Conservation (phyloP, 2,113 vertebrate species). For the Coptodon rendalli region DNA sequence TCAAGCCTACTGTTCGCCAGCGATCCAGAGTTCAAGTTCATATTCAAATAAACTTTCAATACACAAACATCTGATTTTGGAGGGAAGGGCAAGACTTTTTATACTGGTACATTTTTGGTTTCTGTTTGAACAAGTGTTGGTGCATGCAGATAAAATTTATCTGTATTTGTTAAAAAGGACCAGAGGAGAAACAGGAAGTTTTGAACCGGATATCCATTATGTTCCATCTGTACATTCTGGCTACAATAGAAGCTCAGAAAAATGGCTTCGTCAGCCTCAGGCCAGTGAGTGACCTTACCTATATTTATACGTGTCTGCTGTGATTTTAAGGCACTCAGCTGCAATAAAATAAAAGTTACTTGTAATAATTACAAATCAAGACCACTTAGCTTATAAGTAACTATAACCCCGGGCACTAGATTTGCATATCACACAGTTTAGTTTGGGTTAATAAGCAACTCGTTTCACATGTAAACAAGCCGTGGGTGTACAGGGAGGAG, state of each 20-base stretch:
- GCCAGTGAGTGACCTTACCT: not conserved
- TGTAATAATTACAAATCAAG: not conserved
- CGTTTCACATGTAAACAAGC: not conserved
- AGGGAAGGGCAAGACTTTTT: not conserved
- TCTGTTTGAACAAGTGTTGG: not conserved
- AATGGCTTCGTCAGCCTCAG: not conserved
- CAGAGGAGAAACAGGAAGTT: not conserved
- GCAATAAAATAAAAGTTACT: not conserved
- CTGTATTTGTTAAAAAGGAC: not conserved
- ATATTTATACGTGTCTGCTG: not conserved
- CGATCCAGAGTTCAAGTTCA: not conserved
- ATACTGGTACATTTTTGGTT: not conserved
- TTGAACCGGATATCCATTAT: not conserved
- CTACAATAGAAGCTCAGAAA: not conserved
- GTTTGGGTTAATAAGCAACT: not conserved
- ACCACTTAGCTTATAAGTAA: not conserved
- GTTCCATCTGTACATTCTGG: not conserved
- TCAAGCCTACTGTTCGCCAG: not conserved
- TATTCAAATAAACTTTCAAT: not conserved
- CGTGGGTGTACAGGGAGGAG: not conserved
- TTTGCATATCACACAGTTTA: not conserved
- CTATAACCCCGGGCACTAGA: not conserved
- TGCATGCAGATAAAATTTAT: not conserved
- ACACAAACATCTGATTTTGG: not conserved
- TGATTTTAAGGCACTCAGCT: accelerated